phyloP scores from a whole-genome alignment of 2,888 invertebrate genomes.

The Silvanus unidentatus region DNA sequence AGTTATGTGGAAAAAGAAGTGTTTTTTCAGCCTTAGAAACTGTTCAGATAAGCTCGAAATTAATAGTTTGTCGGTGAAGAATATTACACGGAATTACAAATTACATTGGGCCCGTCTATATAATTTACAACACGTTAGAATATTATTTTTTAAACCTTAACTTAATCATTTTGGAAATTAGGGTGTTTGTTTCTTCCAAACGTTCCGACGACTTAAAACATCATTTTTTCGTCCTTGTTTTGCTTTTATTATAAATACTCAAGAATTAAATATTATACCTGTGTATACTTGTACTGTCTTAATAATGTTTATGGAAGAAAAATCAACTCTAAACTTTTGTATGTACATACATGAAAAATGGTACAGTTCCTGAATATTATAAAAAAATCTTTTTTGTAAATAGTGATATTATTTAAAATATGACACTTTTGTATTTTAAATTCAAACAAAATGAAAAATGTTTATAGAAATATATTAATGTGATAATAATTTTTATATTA shows the following conservation, averaged over 20 bases:
- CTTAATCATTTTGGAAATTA: slow-evolving; percentile 8
- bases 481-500: too few species aligned
- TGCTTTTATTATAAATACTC: slow-evolving; percentile 1
- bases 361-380: slow-evolving; percentile 31
- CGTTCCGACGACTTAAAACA: slow-evolving; percentile 3
- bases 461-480: too few species aligned
- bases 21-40: too few species aligned
- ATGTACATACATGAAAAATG: slow-evolving; percentile 18
- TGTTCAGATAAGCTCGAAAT: slow-evolving; percentile 3
- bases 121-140: slow-evolving; percentile 11
- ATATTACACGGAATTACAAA: slow-evolving; percentile 9
- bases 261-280: neutral
- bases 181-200: slow-evolving; percentile 2
- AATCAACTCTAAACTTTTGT: too few species aligned
- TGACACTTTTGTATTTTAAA: too few species aligned
- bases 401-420: too few species aligned
- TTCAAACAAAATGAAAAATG: too few species aligned
- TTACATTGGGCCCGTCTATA: slow-evolving; percentile 8
- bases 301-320: neutral
- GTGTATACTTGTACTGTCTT: neutral
- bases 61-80: slow-evolving; percentile 6
- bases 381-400: neutral
- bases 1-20: too few species aligned
- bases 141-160: slow-evolving; percentile 7
- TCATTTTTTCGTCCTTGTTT: slow-evolving; percentile 3